Conservation (phyloP, 2,888 invertebrate genomes). For the Empis stercorea region DNA sequence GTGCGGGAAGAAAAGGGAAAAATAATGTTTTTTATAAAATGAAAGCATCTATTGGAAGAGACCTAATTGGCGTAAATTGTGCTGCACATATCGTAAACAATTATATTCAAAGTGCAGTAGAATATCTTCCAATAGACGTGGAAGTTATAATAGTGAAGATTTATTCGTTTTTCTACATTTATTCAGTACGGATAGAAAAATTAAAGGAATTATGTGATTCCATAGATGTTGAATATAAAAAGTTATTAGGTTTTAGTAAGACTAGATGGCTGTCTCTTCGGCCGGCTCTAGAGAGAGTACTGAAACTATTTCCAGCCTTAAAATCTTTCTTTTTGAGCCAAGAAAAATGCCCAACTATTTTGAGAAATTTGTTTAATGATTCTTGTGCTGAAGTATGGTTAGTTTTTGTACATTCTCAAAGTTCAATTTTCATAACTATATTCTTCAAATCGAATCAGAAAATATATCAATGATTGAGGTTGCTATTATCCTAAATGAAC, state of each 20-base stretch:
- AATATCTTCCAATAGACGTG: constrained; percentile 11
- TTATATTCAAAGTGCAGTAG: no score
- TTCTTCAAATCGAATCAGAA: constrained; percentile 9
- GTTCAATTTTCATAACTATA: constrained; percentile 10
- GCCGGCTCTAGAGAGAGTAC: not conserved
- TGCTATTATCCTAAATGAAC: constrained; percentile 6
- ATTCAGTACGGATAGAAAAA: constrained; percentile 9
- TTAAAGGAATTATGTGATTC: no score
- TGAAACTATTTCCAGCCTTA: not conserved
- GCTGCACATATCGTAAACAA: no score
- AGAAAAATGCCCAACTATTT: not conserved
- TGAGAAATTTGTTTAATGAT: no score
- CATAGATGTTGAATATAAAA: no score
- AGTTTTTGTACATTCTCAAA: constrained; percentile 10
- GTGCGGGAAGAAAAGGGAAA: no score
- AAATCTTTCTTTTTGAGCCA: not conserved
- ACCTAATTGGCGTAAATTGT: constrained; percentile 11
- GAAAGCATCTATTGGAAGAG: constrained; percentile 4
- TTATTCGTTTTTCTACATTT: constrained; percentile 10
- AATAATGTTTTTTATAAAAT: constrained; percentile 7
- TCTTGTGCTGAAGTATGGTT: constrained; percentile 4
- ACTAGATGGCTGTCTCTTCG: not conserved
- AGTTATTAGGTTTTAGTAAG: no score
- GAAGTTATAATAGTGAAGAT: constrained; percentile 12
- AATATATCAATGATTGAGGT: constrained; percentile 9